A percentile compares a stretch with the other conserved stretches of the same genome.
Evolutionary conservation across 2,888 invertebrate species (phyloP).

Genomic region (Chouioia cunea): DNA sequence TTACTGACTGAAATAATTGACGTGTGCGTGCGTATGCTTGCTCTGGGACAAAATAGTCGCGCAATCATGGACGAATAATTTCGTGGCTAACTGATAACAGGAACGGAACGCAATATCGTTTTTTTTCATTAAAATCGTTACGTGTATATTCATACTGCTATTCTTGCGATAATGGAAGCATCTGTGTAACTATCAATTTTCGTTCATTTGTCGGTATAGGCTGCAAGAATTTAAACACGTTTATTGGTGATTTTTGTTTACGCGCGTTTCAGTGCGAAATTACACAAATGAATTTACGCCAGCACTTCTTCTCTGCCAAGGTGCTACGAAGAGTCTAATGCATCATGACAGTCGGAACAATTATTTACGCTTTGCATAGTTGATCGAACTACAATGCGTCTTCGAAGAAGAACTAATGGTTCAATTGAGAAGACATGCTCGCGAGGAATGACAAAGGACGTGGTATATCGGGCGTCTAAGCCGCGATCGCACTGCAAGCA

Average conservation of each 20-base stretch:
- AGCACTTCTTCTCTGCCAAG: too few relatives aligned
- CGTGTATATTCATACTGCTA: background rate
- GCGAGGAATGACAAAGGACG: background rate
- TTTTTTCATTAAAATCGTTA: background rate
- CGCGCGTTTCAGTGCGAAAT: too few relatives aligned
- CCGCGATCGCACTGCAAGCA: background rate
- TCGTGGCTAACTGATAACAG: constrained; percentile 8
- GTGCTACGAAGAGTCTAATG: too few relatives aligned
- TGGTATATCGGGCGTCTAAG: background rate
- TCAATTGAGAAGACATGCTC: constrained; percentile 20
- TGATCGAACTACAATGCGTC: background rate
- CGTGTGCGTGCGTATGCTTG: constrained; percentile 19
- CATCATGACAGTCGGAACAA: too few relatives aligned
- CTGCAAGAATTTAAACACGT: too few relatives aligned
- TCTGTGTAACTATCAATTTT: background rate
- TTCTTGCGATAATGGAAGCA: background rate
- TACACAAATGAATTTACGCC: too few relatives aligned
- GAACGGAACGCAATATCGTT: background rate
- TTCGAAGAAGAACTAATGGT: constrained; percentile 7
- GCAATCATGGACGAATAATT: constrained; percentile 33
- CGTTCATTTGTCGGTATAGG: too few relatives aligned
- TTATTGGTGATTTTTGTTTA: too few relatives aligned
- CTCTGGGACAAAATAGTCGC: too few relatives aligned
- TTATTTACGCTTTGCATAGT: constrained; percentile 13
- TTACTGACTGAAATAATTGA: constrained; percentile 33